Evolutionary conservation across 2,113 vertebrate species (phyloP).

Genomic region (Edolisoma coerulescens): DNA sequence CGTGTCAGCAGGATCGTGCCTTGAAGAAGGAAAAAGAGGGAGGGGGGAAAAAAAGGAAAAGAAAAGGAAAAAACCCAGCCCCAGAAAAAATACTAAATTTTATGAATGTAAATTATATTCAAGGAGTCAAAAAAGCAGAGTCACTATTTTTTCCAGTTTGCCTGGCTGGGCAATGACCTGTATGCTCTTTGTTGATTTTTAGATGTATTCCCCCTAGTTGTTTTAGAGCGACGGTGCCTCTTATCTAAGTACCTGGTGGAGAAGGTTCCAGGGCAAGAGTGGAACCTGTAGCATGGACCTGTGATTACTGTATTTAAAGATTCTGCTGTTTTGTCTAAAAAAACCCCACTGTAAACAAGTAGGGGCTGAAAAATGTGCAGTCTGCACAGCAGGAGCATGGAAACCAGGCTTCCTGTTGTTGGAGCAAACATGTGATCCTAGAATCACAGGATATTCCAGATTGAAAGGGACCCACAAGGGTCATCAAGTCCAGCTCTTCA

Average conservation of each 20-base stretch:
- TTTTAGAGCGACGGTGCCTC: background rate
- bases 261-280: background rate
- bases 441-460: background rate
- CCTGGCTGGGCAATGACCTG: background rate
- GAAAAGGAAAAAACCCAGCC: accelerated
- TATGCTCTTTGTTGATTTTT: background rate
- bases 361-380: background rate
- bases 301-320: background rate
- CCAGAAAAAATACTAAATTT: background rate
- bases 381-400: background rate
- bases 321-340: background rate
- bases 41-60: background rate
- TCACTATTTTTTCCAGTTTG: background rate
- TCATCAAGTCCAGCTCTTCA: background rate
- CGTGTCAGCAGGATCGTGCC: background rate
- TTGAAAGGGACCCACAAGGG: background rate
- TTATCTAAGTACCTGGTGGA: background rate
- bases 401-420: background rate
- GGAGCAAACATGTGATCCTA: background rate
- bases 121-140: background rate
- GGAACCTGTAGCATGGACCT: background rate
- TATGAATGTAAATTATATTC: background rate
- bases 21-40: background rate
- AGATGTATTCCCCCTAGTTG: accelerated
- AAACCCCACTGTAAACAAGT: background rate